Percentiles rank a stretch among this genome's conserved stretches.
phyloP scores from a whole-genome alignment of 2,113 vertebrate genomes.

The Fregata magnificens region DNA sequence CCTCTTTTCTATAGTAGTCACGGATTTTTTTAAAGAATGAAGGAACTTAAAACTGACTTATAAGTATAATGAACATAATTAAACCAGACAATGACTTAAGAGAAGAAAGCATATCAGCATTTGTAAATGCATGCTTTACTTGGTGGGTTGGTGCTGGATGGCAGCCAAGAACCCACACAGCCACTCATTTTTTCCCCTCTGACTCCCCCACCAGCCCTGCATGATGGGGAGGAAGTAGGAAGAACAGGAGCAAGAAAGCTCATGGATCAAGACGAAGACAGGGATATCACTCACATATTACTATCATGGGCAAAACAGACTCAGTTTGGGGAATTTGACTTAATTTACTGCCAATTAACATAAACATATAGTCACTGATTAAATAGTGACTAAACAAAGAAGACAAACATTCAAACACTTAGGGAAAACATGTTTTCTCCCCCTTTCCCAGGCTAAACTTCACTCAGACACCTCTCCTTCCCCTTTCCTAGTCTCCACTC shows the following conservation, averaged over 20 bases:
- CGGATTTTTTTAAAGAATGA: background rate
- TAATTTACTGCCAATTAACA: background rate
- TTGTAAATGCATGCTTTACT: background rate
- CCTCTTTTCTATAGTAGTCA: background rate
- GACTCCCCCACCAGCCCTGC: rapidly evolving
- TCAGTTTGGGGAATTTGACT: background rate
- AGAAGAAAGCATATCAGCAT: background rate
- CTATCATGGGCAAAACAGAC: background rate
- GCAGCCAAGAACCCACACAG: background rate
- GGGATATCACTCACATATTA: background rate
- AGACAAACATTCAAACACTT: background rate
- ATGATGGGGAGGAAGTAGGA: background rate
- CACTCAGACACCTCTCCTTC: background rate
- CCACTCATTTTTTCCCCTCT: rapidly evolving
- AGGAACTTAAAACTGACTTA: background rate
- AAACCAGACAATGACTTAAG: background rate
- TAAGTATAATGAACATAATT: background rate
- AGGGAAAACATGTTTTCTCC: background rate
- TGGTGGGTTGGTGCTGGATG: background rate
- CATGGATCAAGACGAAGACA: background rate
- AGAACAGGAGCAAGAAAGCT: background rate
- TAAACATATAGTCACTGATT: background rate
- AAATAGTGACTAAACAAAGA: background rate
- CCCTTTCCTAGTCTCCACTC: background rate
- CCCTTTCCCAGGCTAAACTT: background rate